These are phyloP conservation scores for Uromys caudimaculatus DNA, from an alignment of 2,797 vertebrate species.

Conservation along the genomic window DNA sequence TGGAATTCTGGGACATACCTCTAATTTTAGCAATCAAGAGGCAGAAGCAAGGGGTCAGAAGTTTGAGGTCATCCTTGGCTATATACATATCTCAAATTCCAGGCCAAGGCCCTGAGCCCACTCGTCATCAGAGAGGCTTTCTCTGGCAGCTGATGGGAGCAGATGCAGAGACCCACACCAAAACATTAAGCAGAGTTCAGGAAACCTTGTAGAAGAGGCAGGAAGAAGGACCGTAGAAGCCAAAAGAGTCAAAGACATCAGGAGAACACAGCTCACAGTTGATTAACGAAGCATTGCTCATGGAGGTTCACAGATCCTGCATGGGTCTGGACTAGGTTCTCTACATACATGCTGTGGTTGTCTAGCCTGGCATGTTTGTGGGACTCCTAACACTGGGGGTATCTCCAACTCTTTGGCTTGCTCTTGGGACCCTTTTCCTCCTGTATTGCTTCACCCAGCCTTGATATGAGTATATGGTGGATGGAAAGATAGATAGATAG, in stretches of 20 bases:
- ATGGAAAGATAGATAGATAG: too few relatives aligned
- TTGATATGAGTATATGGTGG: neutral
- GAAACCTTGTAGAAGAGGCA: neutral
- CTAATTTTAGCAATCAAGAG: neutral
- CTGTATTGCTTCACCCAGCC: neutral
- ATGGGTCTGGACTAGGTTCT: neutral
- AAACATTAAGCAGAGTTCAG: neutral
- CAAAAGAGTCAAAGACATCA: neutral
- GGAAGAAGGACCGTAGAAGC: neutral
- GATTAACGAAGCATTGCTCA: neutral
- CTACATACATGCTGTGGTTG: neutral
- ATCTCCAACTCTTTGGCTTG: neutral
- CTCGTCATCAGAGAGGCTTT: neutral
- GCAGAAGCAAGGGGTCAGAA: neutral
- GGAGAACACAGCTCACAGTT: neutral
- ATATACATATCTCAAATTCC: neutral
- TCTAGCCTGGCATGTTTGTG: neutral
- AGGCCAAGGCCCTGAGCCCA: neutral
- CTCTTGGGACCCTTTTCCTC: neutral
- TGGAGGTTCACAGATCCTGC: neutral
- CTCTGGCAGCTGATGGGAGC: neutral
- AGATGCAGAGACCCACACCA: neutral
- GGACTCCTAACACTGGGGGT: neutral
- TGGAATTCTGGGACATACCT: neutral
- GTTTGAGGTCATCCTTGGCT: neutral